Conservation (phyloP, 2,888 invertebrate genomes). For the Trichogramma dendrolimi region DNA sequence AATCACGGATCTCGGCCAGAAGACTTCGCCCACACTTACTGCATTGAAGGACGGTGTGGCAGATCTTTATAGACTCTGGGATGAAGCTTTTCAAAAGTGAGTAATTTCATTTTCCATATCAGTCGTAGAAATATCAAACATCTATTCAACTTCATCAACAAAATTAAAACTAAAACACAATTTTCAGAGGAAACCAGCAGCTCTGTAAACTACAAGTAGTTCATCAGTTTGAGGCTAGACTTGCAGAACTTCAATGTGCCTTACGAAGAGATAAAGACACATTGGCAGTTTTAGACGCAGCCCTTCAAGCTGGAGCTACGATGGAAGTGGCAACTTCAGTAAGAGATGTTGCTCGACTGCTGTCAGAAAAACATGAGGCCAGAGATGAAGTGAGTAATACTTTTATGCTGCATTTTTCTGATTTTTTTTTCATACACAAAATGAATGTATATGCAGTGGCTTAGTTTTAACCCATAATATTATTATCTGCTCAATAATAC, state of each 20-base stretch:
- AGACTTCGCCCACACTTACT: constrained; percentile 50
- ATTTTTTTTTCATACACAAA: not conserved
- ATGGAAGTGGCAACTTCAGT: constrained; percentile 57
- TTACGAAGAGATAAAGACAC: constrained; percentile 68
- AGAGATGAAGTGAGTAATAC: constrained; percentile 41
- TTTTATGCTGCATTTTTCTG: not conserved
- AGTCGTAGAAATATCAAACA: not conserved
- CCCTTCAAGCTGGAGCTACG: constrained; percentile 51
- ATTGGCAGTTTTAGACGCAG: constrained; percentile 56
- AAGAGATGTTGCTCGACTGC: constrained; percentile 58
- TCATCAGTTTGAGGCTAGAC: constrained; percentile 70
- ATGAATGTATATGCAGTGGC: too few species aligned
- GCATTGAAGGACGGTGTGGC: constrained; percentile 65
- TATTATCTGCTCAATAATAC: too few species aligned
- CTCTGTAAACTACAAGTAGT: constrained; percentile 69
- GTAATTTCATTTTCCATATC: constrained; percentile 30
- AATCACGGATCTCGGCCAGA: constrained; percentile 56
- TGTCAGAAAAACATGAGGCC: constrained; percentile 55
- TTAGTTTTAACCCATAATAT: too few species aligned
- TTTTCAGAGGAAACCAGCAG: constrained; percentile 66
- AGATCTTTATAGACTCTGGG: constrained; percentile 66
- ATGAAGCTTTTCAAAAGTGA: constrained; percentile 68
- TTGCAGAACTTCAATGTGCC: constrained; percentile 73
- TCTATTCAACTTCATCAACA: not conserved
- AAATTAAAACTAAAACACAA: not conserved